phyloP scores from a whole-genome alignment of 2,888 invertebrate genomes.

The Desoria tigrina region DNA sequence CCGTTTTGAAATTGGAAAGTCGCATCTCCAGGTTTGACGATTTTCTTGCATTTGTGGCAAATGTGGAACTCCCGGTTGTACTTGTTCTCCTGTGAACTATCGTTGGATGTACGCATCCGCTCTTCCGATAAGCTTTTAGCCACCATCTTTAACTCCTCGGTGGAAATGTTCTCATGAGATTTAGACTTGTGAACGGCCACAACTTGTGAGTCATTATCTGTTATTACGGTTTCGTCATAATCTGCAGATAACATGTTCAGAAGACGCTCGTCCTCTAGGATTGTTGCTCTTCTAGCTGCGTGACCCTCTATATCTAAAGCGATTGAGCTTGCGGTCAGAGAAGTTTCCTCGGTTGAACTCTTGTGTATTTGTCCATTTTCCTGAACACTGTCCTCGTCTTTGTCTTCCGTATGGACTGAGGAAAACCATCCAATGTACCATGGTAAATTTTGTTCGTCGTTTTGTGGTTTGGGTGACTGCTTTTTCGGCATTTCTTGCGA shows the following conservation, averaged over 20 bases:
- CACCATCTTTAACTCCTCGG: background rate
- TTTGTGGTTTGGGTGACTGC: too few species aligned
- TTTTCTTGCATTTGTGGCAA: constrained; percentile 32
- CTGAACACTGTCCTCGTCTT: too few species aligned
- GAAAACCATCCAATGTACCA: too few species aligned
- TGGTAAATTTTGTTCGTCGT: too few species aligned
- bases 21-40: constrained; percentile 24
- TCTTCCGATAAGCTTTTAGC: background rate
- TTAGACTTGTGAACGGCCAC: constrained; percentile 20
- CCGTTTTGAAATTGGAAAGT: constrained; percentile 14
- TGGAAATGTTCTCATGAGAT: constrained; percentile 17
- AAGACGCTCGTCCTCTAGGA: constrained; percentile 12
- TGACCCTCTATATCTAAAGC: constrained; percentile 19
- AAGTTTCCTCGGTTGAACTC: too few species aligned
- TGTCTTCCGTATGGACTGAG: too few species aligned
- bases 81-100: background rate
- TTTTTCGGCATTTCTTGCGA: too few species aligned
- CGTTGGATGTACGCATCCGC: background rate
- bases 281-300: constrained; percentile 5
- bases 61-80: constrained; percentile 21
- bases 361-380: too few species aligned
- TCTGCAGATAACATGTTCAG: constrained; percentile 21
- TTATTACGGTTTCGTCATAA: constrained; percentile 22
- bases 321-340: constrained; percentile 8
- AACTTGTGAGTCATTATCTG: constrained; percentile 13